Evolutionary conservation across 2,113 vertebrate species (phyloP), one percentile per base, ranked within the genome.

Genomic region (Cyprinodon tularosa): DNA sequence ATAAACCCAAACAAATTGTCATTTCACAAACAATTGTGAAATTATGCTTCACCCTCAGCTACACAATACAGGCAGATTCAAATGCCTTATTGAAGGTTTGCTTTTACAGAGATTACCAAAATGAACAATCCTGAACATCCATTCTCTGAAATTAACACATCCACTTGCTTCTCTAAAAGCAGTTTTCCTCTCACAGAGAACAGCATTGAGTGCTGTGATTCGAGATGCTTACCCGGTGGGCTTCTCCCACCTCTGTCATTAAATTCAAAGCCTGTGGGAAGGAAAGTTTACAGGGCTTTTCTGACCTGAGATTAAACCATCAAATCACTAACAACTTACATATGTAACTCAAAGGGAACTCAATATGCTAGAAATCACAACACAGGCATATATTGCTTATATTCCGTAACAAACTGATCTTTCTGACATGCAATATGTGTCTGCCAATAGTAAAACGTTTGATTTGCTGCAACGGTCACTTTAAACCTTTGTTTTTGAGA

Each of bases 151-250:
- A 15, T 68, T 60, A 71, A 66, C 29, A 22, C 47, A 20, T 29
- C 38, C 75, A 45, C n/a, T 1, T 50, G 50, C 13, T 59, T 13
- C 72, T 77, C 53, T 68, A 66, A 2, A 70, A 70, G 36, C 12
- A 62, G 61, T 12, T 50, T 47, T 14, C 57, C 44, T 87, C 80
- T 87, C 15, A 68, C 68, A 66, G 48, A 20, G 60, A 22, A 47
- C 57, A 1, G 1, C 72, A 84, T 60, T 68, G 38, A 42, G 60
- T 22, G 80, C 60, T 47, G 81, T 83, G 60, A 42, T 68, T 70
- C 68, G 86, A 78, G 88, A 88, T 73, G 62, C 29, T 36, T 66
- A 85, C 86, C 87, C 90, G 81, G 81, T 86, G 82, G 59, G 40
- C 36, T 39, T 62, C 68, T 89, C 80, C 79, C 73, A 42, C 42